Percentiles rank a stretch among this genome's conserved stretches.
Evolutionary conservation across 1,140 invertebrate species (phyloP).

Genomic region (Muscidifurax raptorellus): DNA sequence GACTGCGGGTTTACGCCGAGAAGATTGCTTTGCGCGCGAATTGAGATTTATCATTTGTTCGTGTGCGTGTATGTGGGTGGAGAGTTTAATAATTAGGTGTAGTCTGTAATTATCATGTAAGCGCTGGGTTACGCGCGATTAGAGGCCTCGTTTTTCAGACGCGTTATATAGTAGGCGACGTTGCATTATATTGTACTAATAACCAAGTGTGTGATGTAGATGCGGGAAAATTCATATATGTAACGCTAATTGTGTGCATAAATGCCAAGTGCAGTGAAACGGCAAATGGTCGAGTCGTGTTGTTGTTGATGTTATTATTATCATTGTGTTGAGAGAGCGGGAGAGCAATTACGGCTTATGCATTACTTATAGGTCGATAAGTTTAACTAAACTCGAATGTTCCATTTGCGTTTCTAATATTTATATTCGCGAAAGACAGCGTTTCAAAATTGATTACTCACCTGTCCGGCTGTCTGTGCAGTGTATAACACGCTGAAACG

Average conservation of each 20-base stretch:
- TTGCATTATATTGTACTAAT: neutral
- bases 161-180: neutral
- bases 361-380: neutral
- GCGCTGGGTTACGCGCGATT: neutral
- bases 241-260: neutral
- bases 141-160: neutral
- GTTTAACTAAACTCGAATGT: neutral
- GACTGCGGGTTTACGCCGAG: neutral
- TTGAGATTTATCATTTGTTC: neutral
- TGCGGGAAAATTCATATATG: neutral
- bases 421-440: neutral
- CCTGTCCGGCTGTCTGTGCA: neutral
- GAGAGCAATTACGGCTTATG: neutral
- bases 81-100: neutral
- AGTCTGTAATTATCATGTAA: neutral
- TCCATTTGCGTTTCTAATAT: neutral
- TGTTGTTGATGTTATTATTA: neutral
- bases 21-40: neutral
- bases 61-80: no score
- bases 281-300: neutral
- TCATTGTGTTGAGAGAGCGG: neutral
- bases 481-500: no score
- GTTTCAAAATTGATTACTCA: neutral
- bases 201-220: no score
- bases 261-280: neutral